These are phyloP conservation scores for Merluccius polli DNA, from an alignment of 2,797 vertebrate species.

Conservation along the genomic window DNA sequence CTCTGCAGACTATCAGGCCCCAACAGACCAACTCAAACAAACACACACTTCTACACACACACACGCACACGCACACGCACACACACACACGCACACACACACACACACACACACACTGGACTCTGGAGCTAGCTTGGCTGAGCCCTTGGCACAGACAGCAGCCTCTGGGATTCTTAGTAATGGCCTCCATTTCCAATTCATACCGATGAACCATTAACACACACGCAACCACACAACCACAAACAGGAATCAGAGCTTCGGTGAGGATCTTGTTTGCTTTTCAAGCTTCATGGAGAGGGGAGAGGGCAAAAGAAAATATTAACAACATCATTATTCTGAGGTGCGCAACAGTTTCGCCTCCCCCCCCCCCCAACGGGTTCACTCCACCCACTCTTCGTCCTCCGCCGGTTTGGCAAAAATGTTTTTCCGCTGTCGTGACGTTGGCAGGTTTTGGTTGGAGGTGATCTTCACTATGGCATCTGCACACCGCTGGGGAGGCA, in stretches of 20 bases:
- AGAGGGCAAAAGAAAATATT: not conserved
- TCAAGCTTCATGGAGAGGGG: not conserved
- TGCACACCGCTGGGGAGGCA: too few relatives aligned
- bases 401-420: not conserved
- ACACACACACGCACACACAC: conserved; percentile 35
- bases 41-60: conserved; percentile 32
- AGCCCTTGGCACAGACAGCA: conserved; percentile 58
- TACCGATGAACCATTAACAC: not conserved
- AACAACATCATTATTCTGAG: not conserved
- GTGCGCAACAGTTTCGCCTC: not conserved
- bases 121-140: conserved; percentile 48
- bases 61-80: conserved; percentile 45
- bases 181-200: conserved; percentile 18
- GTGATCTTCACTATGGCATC: not conserved
- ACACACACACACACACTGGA: conserved; percentile 49
- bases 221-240: not conserved
- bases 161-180: conserved; percentile 43
- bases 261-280: not conserved
- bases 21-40: conserved; percentile 27
- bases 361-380: not conserved
- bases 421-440: not conserved
- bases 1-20: conserved; percentile 65
- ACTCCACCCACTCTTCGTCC: not conserved
- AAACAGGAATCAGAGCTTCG: not conserved
- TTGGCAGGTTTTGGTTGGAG: not conserved